Evolutionary conservation across 2,888 invertebrate genomes (phyloP).

Genomic region (Charanyca ferruginea): DNA sequence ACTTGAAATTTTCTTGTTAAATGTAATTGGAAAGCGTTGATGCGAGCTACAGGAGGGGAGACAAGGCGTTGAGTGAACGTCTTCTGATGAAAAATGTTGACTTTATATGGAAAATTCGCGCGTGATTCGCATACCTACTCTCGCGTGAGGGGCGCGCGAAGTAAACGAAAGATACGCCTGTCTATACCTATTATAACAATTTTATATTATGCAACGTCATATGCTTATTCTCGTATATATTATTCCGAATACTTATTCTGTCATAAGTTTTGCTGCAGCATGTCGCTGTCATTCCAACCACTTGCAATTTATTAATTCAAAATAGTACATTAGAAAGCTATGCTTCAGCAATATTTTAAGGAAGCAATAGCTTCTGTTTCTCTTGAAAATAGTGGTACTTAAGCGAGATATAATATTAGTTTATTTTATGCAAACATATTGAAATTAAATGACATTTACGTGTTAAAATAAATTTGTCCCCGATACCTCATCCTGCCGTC

Average conservation of each 20-base stretch:
- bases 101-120: conserved; percentile 74
- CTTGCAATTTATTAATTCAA: background rate
- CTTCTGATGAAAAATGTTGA: conserved; percentile 78
- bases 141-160: conserved; percentile 40
- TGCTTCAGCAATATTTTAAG: background rate
- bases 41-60: conserved; percentile 64
- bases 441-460: conserved; percentile 42
- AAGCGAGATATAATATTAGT: background rate
- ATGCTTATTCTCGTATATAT: conserved; percentile 1
- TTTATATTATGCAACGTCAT: conserved; percentile 30
- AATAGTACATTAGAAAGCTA: background rate
- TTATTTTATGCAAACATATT: background rate
- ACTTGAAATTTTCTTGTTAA: conserved; percentile 66
- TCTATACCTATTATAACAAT: conserved; percentile 24
- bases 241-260: too few species aligned
- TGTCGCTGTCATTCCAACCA: background rate
- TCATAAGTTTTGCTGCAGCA: too few species aligned
- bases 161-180: conserved; percentile 36
- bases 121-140: conserved; percentile 71
- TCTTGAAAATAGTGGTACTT: background rate
- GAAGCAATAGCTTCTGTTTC: background rate
- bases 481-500: too few species aligned
- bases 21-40: conserved; percentile 69
- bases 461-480: conserved; percentile 26
- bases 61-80: conserved; percentile 67